Percentiles rank a stretch among this genome's conserved stretches.
Evolutionary conservation across 2,797 vertebrate genomes (phyloP).

Genomic region (Anguilla anguilla): DNA sequence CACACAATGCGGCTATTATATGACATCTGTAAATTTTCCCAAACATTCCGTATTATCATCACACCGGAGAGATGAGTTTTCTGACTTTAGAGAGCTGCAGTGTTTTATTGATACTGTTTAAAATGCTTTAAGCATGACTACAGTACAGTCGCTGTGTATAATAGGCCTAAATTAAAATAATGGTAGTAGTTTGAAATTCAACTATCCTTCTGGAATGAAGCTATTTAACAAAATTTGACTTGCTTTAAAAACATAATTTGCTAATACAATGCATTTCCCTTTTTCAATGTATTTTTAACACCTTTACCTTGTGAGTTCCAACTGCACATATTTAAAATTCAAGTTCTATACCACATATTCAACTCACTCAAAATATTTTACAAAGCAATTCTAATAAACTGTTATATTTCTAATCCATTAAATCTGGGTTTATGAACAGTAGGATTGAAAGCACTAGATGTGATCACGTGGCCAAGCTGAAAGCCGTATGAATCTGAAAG

Average conservation of each 20-base stretch:
- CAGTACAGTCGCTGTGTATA: neutral
- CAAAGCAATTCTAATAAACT: neutral
- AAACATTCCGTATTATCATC: neutral
- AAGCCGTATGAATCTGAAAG: neutral
- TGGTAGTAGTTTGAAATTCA: neutral
- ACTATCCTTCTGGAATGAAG: neutral
- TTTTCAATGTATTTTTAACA: neutral
- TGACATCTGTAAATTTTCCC: neutral
- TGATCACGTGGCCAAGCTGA: neutral
- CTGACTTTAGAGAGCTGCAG: neutral
- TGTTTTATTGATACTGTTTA: neutral
- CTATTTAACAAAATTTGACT: neutral
- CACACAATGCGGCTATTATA: neutral
- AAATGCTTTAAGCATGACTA: neutral
- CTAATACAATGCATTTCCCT: neutral
- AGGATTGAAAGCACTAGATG: neutral
- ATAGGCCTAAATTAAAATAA: neutral
- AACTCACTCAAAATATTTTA: neutral
- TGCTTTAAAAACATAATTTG: neutral
- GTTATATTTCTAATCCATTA: neutral
- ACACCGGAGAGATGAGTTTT: neutral
- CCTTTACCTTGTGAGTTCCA: neutral
- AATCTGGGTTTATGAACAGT: neutral
- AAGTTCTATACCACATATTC: neutral
- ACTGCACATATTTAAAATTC: neutral